A percentile compares a stretch with the other conserved stretches of the same genome.
Evolutionary conservation across 2,113 vertebrate genomes (phyloP).

Genomic region (Bungarus multicinctus): DNA sequence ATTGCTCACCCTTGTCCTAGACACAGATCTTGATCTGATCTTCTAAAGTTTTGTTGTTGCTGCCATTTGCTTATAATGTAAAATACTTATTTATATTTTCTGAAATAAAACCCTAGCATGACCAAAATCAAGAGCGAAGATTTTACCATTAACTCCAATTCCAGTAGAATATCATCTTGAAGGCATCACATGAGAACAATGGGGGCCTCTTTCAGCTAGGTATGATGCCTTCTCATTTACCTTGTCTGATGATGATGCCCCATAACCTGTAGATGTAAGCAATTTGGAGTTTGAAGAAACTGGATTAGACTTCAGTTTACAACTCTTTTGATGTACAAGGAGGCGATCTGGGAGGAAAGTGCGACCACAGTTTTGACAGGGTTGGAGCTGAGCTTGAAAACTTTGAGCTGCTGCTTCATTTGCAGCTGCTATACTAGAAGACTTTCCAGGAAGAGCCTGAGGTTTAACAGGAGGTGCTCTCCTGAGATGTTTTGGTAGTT

Average conservation of each 20-base stretch:
- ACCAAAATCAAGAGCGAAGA: not conserved
- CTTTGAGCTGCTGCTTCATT: conserved; percentile 59
- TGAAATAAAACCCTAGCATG: not conserved
- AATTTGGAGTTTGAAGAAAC: not conserved
- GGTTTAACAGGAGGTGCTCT: conserved; percentile 67
- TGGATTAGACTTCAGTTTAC: conserved; percentile 35
- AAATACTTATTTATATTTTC: not conserved
- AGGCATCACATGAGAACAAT: not conserved
- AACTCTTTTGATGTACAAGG: conserved; percentile 64
- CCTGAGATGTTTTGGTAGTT: conserved; percentile 65
- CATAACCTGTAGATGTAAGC: not conserved
- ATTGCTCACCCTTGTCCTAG: not conserved
- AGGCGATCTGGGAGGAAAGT: conserved; percentile 69
- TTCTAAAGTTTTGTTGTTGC: not conserved
- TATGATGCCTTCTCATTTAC: conserved; percentile 44
- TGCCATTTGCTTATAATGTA: not conserved
- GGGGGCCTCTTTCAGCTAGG: not conserved
- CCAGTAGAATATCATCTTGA: not conserved
- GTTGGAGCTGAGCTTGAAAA: conserved; percentile 64
- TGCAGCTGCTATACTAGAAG: not conserved
- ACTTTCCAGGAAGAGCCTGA: conserved; percentile 11
- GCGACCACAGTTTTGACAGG: conserved; percentile 64
- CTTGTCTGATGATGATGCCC: conserved; percentile 43
- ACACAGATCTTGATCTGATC: not conserved
- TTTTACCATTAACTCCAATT: not conserved